A percentile compares a stretch with the other conserved stretches of the same genome.
Conservation (phyloP, 2,113 vertebrate genomes). For the Corydoras sp. region DNA sequence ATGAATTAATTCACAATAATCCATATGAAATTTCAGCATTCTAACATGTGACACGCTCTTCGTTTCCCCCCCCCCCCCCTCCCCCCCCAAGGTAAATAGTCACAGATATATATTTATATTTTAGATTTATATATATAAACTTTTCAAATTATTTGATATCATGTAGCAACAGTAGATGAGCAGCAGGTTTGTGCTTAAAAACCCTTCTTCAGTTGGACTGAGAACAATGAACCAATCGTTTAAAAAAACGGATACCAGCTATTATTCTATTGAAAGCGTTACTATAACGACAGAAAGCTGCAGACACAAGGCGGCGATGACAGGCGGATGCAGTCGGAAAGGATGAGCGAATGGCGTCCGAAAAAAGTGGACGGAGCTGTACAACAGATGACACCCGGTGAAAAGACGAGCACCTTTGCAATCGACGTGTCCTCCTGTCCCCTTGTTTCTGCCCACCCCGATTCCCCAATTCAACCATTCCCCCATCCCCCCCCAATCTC, state of each 20-base stretch:
- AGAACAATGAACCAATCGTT: slow-evolving; percentile 90
- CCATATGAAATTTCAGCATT: slow-evolving; percentile 97
- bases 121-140: not conserved
- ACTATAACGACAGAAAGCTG: slow-evolving; percentile 98
- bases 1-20: slow-evolving; percentile 97
- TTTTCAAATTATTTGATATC: slow-evolving; percentile 79
- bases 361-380: slow-evolving; percentile 76
- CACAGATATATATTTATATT: slow-evolving; percentile 80
- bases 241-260: slow-evolving; percentile 87
- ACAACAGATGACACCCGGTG: slow-evolving; percentile 84
- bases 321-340: slow-evolving; percentile 83
- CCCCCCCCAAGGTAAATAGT: slow-evolving; percentile 83
- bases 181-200: slow-evolving; percentile 99
- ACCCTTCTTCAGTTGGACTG: slow-evolving; percentile 89
- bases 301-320: slow-evolving; percentile 90
- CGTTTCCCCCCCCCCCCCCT: slow-evolving; percentile 69
- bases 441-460: slow-evolving; percentile 51
- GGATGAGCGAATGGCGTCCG: slow-evolving; percentile 68
- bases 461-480: too few species aligned
- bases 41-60: slow-evolving; percentile 88
- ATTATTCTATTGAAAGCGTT: slow-evolving; percentile 97
- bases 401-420: slow-evolving; percentile 83
- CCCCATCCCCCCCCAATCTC: too few species aligned
- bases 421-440: slow-evolving; percentile 57
- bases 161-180: slow-evolving; percentile 92